phyloP scores from a whole-genome alignment of 2,888 invertebrate genomes.

The Cataglyphis altisquamis region DNA sequence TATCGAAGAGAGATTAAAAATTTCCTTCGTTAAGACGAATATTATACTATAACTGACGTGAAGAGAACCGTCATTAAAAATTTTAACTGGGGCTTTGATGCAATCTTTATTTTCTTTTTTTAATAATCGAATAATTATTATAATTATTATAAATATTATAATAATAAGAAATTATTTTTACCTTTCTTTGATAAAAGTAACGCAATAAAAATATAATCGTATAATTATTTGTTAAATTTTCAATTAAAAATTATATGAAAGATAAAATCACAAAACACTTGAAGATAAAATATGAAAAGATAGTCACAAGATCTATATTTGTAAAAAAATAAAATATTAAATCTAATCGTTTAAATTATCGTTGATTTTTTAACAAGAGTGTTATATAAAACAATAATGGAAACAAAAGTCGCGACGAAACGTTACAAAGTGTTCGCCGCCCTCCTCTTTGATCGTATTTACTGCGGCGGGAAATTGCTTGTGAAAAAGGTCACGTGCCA shows the following conservation, averaged over 20 bases:
- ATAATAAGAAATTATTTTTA: neutral
- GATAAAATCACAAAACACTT: neutral
- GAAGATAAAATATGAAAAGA: neutral
- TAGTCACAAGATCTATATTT: neutral
- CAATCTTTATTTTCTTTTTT: neutral
- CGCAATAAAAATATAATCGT: neutral
- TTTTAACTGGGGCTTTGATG: neutral
- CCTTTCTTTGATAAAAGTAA: neutral
- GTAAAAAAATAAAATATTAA: neutral
- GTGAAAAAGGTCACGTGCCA: slow-evolving; percentile 25
- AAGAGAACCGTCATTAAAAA: neutral
- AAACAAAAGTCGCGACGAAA: neutral
- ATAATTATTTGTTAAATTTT: neutral
- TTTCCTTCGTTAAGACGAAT: neutral
- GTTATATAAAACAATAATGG: neutral
- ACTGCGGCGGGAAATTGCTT: slow-evolving; percentile 9
- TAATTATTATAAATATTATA: neutral
- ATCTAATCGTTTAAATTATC: neutral
- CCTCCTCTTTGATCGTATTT: slow-evolving; percentile 23
- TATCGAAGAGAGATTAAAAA: slow-evolving; percentile 30
- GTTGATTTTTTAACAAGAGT: neutral
- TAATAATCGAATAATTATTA: neutral
- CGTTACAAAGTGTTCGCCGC: neutral
- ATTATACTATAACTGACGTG: neutral
- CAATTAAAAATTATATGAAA: neutral